Percentiles rank a stretch among this genome's conserved stretches.
These are phyloP conservation scores for Myopa testacea DNA, from an alignment of 2,888 invertebrate genomes.

Conservation along the genomic window DNA sequence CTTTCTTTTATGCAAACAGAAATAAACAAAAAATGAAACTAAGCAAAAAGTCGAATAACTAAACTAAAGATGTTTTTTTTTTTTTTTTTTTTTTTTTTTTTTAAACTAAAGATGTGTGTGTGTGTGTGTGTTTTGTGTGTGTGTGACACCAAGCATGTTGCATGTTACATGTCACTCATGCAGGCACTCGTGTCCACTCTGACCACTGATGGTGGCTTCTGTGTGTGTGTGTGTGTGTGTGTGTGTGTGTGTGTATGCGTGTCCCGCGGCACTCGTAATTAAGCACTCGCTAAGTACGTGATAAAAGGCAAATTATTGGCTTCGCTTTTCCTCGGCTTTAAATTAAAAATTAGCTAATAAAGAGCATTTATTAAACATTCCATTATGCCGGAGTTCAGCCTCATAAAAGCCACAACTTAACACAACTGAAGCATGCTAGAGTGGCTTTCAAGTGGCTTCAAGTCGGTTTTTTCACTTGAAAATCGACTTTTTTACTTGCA, in stretches of 20 bases:
- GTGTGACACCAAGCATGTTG: too few relatives aligned
- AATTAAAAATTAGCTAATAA: background rate
- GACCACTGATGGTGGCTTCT: background rate
- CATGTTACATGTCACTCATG: background rate
- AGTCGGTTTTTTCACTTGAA: too few relatives aligned
- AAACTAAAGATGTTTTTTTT: too few relatives aligned
- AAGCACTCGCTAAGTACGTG: slow-evolving; percentile 32
- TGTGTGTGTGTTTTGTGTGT: background rate
- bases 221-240: slow-evolving; percentile 3
- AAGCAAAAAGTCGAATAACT: background rate
- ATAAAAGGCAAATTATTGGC: slow-evolving; percentile 38
- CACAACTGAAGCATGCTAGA: too few relatives aligned
- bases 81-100: too few relatives aligned
- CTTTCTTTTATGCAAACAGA: too few relatives aligned
- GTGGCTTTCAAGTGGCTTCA: too few relatives aligned
- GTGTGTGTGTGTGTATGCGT: background rate
- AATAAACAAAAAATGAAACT: background rate
- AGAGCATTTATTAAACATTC: too few relatives aligned
- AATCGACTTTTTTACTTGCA: too few relatives aligned
- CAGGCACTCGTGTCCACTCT: background rate
- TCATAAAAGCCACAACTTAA: too few relatives aligned
- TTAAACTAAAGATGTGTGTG: background rate
- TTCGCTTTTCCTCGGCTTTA: background rate
- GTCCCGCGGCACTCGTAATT: slow-evolving; percentile 25
- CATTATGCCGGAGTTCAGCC: too few relatives aligned